Base-by-base conservation (phyloP, 2,113 vertebrate genomes). In the Hemiprocne comata region DNA sequence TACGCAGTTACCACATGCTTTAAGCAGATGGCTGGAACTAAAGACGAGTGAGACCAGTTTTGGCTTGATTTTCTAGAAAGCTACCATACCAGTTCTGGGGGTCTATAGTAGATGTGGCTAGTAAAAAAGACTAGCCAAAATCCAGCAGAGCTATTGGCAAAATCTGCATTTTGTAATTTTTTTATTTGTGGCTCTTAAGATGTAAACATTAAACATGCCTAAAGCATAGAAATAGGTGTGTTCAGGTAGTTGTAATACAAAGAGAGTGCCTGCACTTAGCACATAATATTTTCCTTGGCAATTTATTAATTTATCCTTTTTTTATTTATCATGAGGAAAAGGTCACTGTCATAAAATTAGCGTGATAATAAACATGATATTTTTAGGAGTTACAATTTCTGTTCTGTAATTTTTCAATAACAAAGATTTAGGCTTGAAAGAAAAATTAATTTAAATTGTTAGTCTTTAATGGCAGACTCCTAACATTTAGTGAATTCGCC, bases 1-100 rank as follows among this genome's bases (percentile, higher is more conserved):
- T 96, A 94, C 94, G 62, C 85, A 89, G 91, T 88, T 95, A 89
- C 95, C 95, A 97, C 93, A 91, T 97, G 93, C 96, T 91, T 89
- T 74, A 93, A 97, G 89, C 96, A 97, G 96, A 97, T 97, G 96
- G 96, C 81, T 85, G 94, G 72, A 79, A 77, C 67, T 94, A 70
- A 90, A 93, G 95, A 96, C 64, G 85, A 93, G 89, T 80, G 18
- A n/a, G 85, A 87, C 85, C 67, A 85, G 11, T 91, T 93, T 94
- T 87, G 91, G 91, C 94, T 80, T 91, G 42, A 76, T 91, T 94
- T 95, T 95, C 85, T 91, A 90, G 75, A 80, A 95, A 94, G 66
- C 71, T 77, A 87, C 78, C 78, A 31, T 73, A 74, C 24, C 3
- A 4, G 34, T 85, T 87, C 55, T 70, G 36, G 9, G 44, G 64